Conservation (phyloP, 2,797 vertebrate genomes). For the Adrianichthys oophorus region DNA sequence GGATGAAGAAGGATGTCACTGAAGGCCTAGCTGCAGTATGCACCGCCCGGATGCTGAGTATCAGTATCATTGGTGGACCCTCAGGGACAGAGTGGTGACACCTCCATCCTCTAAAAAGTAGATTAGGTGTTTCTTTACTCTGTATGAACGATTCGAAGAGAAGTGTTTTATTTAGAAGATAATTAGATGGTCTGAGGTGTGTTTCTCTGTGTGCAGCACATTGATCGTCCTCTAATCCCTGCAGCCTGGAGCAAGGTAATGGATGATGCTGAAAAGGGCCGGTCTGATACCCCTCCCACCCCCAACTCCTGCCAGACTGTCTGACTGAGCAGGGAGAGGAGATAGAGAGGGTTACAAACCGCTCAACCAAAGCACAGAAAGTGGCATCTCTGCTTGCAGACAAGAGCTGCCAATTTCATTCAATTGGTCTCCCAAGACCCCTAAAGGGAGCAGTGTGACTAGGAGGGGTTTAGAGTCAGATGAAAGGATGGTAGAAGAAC, state of each 20-base stretch:
- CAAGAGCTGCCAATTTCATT: constrained; percentile 46
- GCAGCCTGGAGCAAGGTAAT: constrained; percentile 41
- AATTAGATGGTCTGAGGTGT: constrained; percentile 23
- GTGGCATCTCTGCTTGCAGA: constrained; percentile 31
- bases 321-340: constrained; percentile 44
- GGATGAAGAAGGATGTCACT: no score
- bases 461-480: constrained; percentile 13
- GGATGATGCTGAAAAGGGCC: constrained; percentile 46
- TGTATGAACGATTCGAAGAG: constrained; percentile 15
- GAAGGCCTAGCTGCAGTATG: no score
- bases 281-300: constrained; percentile 44
- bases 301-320: constrained; percentile 46
- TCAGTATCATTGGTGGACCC: no score
- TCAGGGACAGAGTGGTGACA: no score
- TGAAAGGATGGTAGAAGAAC: constrained; percentile 35
- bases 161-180: constrained; percentile 10
- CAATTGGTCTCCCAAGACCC: constrained; percentile 31
- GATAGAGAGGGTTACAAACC: constrained; percentile 39
- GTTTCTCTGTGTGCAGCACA: constrained; percentile 12
- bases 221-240: constrained; percentile 43
- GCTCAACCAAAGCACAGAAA: constrained; percentile 38
- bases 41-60: no score
- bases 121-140: constrained; percentile 8
- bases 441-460: neutral
- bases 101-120: constrained; percentile 10